These are phyloP conservation scores for Pangasius mekongensis DNA, from an alignment of 2,797 vertebrate species.

Conservation along the genomic window DNA sequence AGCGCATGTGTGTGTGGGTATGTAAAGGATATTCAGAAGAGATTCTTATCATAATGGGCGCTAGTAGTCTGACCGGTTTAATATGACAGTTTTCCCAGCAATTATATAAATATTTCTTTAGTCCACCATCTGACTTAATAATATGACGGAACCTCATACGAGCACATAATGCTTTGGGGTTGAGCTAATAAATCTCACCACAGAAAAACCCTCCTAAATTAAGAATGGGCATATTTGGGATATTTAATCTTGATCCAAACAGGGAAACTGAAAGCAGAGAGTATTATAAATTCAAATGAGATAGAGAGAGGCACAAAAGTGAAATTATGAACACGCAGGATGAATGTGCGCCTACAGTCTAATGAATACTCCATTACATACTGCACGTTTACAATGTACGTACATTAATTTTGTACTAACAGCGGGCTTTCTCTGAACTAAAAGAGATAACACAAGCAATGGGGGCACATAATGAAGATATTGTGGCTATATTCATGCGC, in stretches of 20 bases:
- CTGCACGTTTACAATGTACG: conserved; percentile 35
- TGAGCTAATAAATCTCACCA: conserved; percentile 49
- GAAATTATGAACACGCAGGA: conserved; percentile 41
- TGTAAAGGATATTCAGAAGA: conserved; percentile 56
- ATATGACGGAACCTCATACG: conserved; percentile 50
- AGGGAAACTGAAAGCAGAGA: conserved; percentile 31
- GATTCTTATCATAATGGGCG: conserved; percentile 55
- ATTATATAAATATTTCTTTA: conserved; percentile 56
- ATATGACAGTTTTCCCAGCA: conserved; percentile 58
- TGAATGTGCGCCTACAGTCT: conserved; percentile 19
- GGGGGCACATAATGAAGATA: not conserved
- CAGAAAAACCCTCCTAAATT: conserved; percentile 32
- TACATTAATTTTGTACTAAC: conserved; percentile 36
- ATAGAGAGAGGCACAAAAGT: conserved; percentile 34
- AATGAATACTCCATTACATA: conserved; percentile 37
- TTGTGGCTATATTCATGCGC: not conserved
- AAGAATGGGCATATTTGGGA: conserved; percentile 48
- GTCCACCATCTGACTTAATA: conserved; percentile 58
- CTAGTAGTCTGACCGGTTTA: conserved; percentile 60
- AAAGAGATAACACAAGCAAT: conserved; percentile 20
- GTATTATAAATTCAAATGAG: conserved; percentile 44
- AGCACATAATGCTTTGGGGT: conserved; percentile 46
- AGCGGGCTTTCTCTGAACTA: conserved; percentile 17
- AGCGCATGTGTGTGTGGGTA: conserved; percentile 29
- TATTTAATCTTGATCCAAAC: conserved; percentile 44